Evolutionary conservation across 2,113 vertebrate genomes (phyloP).

Genomic region (Spheniscus mendiculus): DNA sequence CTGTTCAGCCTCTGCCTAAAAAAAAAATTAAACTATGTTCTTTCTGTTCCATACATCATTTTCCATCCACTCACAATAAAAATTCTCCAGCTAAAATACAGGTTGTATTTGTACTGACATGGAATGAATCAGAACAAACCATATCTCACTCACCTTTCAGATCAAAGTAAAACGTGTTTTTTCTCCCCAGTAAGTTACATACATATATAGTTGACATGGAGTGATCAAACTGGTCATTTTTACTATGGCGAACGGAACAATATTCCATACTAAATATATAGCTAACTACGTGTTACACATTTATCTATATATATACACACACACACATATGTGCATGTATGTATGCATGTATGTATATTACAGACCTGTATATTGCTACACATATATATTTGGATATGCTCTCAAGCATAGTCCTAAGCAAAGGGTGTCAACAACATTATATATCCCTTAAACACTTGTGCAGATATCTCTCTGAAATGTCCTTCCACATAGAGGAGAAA

Average conservation of each 20-base stretch:
- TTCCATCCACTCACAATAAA: neutral
- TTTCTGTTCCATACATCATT: conserved; percentile 5
- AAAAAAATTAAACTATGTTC: neutral
- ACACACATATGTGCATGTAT: fast-evolving
- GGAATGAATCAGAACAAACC: neutral
- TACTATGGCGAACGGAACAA: neutral
- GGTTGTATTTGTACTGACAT: neutral
- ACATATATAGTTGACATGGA: neutral
- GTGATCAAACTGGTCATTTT: neutral
- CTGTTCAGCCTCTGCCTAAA: neutral
- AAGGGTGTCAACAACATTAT: neutral
- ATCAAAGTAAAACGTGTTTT: neutral
- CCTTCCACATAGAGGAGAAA: neutral
- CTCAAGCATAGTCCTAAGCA: neutral
- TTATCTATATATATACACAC: neutral
- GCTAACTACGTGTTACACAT: neutral
- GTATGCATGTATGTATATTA: neutral
- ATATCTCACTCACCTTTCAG: neutral
- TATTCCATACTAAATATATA: neutral
- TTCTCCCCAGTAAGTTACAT: neutral
- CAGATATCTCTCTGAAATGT: neutral
- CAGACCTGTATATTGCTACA: neutral
- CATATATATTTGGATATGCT: neutral
- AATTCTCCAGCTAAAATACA: conserved; percentile 23
- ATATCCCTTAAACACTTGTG: neutral